Conservation (phyloP, 2,888 invertebrate genomes). For the Netelia virgata region DNA sequence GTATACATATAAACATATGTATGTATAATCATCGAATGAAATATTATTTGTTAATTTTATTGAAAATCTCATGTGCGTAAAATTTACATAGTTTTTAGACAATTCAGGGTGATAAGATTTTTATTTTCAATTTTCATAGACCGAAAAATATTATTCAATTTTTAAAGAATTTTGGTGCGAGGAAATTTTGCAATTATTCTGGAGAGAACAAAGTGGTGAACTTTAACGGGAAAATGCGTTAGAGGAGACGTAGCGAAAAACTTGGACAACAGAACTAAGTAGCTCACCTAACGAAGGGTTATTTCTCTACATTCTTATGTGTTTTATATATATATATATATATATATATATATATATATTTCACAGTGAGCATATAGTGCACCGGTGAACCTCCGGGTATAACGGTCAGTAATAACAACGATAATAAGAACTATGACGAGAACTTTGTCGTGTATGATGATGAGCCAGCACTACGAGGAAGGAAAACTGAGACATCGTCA, state of each 20-base stretch:
- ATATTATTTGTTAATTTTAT: not conserved
- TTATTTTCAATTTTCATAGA: too few relatives aligned
- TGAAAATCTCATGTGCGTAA: too few relatives aligned
- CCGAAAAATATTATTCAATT: too few relatives aligned
- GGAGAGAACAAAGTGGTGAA: not conserved
- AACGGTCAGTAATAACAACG: conserved; percentile 74
- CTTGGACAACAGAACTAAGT: not conserved
- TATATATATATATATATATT: not conserved
- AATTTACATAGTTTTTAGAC: too few relatives aligned
- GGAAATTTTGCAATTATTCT: not conserved
- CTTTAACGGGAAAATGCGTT: not conserved
- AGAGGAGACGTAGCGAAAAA: conserved; percentile 21
- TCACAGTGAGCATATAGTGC: conserved; percentile 49
- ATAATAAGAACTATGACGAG: conserved; percentile 69
- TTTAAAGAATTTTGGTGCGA: too few relatives aligned
- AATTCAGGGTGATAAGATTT: too few relatives aligned
- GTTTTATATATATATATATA: not conserved
- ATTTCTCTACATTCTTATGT: conserved; percentile 15
- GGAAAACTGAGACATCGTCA: conserved; percentile 63
- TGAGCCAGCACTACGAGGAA: conserved; percentile 60
- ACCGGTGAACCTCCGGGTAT: conserved; percentile 66
- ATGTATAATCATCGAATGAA: not conserved
- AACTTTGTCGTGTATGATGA: conserved; percentile 60
- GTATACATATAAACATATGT: not conserved
- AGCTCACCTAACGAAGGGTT: conserved; percentile 1